Conservation (phyloP, 2,113 vertebrate genomes). For the Thalassoma bifasciatum region DNA sequence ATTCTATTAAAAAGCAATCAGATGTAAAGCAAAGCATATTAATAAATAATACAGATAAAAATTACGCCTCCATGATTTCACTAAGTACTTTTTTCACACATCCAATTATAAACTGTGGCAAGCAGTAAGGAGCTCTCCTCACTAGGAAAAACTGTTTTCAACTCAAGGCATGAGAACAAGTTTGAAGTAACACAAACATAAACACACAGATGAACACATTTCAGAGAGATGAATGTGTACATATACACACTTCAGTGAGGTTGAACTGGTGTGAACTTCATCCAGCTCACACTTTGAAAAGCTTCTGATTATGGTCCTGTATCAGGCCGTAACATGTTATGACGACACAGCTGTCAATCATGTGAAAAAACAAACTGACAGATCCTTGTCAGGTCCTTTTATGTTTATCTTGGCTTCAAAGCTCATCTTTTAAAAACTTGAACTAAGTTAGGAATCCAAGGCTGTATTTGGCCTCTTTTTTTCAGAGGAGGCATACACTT, state of each 20-base stretch:
- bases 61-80: slow-evolving; percentile 41
- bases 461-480: no score
- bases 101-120: slow-evolving; percentile 41
- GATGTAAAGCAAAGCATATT: slow-evolving; percentile 49
- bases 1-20: slow-evolving; percentile 55
- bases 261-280: no score
- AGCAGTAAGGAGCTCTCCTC: slow-evolving; percentile 33
- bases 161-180: slow-evolving; percentile 39
- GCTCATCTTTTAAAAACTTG: no score
- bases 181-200: slow-evolving; percentile 22
- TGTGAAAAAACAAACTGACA: no score
- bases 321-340: no score
- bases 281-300: no score
- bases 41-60: slow-evolving; percentile 55
- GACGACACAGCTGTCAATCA: no score
- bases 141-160: slow-evolving; percentile 42
- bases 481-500: no score
- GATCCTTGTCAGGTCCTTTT: no score
- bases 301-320: no score
- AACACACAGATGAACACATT: slow-evolving; percentile 22
- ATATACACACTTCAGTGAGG: background rate
- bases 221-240: slow-evolving; percentile 2
- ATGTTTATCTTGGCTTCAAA: no score
- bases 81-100: slow-evolving; percentile 17
- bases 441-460: no score